phyloP scores from a whole-genome alignment of 2,797 vertebrate genomes.

The Neostethus bicornis region DNA sequence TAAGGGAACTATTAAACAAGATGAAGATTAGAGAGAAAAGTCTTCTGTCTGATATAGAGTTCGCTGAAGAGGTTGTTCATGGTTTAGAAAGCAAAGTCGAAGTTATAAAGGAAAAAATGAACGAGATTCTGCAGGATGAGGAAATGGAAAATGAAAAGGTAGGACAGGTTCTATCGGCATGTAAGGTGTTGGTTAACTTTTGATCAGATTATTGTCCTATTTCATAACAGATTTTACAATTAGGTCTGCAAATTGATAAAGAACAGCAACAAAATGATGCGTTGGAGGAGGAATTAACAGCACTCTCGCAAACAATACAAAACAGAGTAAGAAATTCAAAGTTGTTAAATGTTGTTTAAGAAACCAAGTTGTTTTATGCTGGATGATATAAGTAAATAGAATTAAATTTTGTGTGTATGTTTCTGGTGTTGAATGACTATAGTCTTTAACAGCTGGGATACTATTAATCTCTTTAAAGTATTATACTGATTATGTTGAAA shows the following conservation, averaged over 20 bases:
- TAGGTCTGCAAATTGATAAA: constrained; percentile 58
- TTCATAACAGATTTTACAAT: constrained; percentile 59
- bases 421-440: constrained; percentile 16
- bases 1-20: constrained; percentile 54
- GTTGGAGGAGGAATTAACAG: constrained; percentile 38
- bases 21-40: constrained; percentile 31
- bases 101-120: constrained; percentile 15
- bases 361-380: no score
- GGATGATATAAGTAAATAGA: no score
- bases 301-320: constrained; percentile 55
- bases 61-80: constrained; percentile 34
- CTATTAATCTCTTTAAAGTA: constrained; percentile 10
- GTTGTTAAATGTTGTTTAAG: constrained; percentile 15
- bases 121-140: constrained; percentile 39
- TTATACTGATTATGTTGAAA: constrained; percentile 22
- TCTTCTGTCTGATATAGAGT: constrained; percentile 34
- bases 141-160: constrained; percentile 43
- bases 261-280: constrained; percentile 46
- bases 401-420: constrained; percentile 20
- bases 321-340: constrained; percentile 65
- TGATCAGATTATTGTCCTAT: neutral
- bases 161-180: constrained; percentile 3
- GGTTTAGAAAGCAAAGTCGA: constrained; percentile 29
- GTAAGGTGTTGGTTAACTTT: neutral
- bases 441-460: constrained; percentile 9